Evolutionary conservation across 2,888 invertebrate species (phyloP), one percentile per base, ranked within the genome.

Genomic region (Rapana venosa): DNA sequence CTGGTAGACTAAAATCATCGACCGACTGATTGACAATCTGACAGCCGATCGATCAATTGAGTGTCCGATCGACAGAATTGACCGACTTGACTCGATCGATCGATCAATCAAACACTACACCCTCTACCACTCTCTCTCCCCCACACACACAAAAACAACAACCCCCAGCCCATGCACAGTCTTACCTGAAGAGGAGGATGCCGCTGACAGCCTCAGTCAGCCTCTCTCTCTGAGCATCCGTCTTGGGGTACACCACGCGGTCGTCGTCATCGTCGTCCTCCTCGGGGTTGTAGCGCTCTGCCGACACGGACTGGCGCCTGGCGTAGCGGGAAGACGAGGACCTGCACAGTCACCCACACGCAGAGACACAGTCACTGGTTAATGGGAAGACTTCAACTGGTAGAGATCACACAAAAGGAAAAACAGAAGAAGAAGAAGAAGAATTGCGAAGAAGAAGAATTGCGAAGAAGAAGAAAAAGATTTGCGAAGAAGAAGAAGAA

Each of bases 251-350:
- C 17, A 95, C 93, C 17, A 95, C 93, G 70, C 93, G 93, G 17
- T 95, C 95, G 58, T 95, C 95, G 85, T 94, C 94, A 79, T 96
- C 96, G 77, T 96, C 96, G 87, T 92, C 92, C 32, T 93, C 94
- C 91, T 96, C 96, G 8, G 96, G 96, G 91, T 96, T 95, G 90
- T 96, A 96, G n/a, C 94, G 92, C 91, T 96, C 96, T 20, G 96
- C 96, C 0, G 96, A 95, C 56, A 96, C 96, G 13, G 95, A 96
- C 89, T 96, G 95, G 36, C 96, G 93, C n/a, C 96, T 91, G n/a
- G 95, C 96, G 90, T 95, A 95, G 20, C 95, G 92, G 87, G 94
- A 95, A 58, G 92, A 77, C n/a, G 88, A 90, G 15, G 90, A 88
- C 77, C 91, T 91, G n/a, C 15, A 30, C 0, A 20, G 30, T 26